Percentiles rank a stretch among this genome's conserved stretches.
These are phyloP conservation scores for Carposina sasakii DNA, from an alignment of 1,140 invertebrate species.

Conservation along the genomic window DNA sequence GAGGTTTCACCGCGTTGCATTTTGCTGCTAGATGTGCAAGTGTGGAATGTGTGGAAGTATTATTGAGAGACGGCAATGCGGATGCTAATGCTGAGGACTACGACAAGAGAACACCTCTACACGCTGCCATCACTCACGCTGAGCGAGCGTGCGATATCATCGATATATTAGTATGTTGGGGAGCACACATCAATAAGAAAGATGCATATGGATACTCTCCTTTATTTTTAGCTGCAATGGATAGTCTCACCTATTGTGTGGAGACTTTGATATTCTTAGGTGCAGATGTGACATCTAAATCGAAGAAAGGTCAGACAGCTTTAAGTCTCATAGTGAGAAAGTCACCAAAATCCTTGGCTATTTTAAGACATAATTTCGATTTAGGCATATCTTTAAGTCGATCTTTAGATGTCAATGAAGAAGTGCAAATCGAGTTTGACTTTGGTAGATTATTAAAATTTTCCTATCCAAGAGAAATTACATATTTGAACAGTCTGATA, in stretches of 20 bases:
- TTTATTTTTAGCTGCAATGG: slow-evolving; percentile 78
- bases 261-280: slow-evolving; percentile 77
- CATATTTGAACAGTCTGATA: slow-evolving; percentile 76
- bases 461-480: slow-evolving; percentile 74
- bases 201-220: slow-evolving; percentile 81
- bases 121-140: slow-evolving; percentile 74
- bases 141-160: slow-evolving; percentile 71
- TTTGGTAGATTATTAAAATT: slow-evolving; percentile 74
- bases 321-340: slow-evolving; percentile 76
- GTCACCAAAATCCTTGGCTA: slow-evolving; percentile 74
- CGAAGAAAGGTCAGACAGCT: slow-evolving; percentile 74
- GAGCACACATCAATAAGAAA: slow-evolving; percentile 71
- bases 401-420: slow-evolving; percentile 72
- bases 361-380: slow-evolving; percentile 73
- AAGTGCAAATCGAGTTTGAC: slow-evolving; percentile 76
- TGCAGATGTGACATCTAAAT: slow-evolving; percentile 77
- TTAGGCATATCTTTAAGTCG: slow-evolving; percentile 73
- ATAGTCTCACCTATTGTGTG: slow-evolving; percentile 76
- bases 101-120: slow-evolving; percentile 74
- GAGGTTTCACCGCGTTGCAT: slow-evolving; percentile 75
- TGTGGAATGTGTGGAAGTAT: slow-evolving; percentile 70
- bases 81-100: slow-evolving; percentile 74
- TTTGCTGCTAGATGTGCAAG: slow-evolving; percentile 76
- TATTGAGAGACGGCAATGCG: slow-evolving; percentile 69
- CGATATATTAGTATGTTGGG: slow-evolving; percentile 72